phyloP scores from a whole-genome alignment of 2,113 vertebrate genomes.

The Emberiza fucata region DNA sequence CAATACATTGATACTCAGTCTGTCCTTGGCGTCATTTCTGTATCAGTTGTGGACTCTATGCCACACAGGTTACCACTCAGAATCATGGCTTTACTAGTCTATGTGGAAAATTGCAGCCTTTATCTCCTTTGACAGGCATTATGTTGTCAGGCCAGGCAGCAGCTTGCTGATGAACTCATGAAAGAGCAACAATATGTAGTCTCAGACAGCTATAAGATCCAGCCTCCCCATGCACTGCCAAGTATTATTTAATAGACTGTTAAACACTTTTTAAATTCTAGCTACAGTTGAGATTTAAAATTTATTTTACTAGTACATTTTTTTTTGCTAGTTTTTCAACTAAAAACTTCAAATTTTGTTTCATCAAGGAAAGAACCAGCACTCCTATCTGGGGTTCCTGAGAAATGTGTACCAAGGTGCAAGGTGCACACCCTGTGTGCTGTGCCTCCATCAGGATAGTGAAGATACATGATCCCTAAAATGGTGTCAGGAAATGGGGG shows the following conservation, averaged over 20 bases:
- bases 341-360: neutral
- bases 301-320: neutral
- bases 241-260: neutral
- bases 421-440: neutral
- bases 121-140: neutral
- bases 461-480: neutral
- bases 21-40: neutral
- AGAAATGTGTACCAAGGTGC: neutral
- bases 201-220: neutral
- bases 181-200: neutral
- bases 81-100: neutral
- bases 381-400: neutral
- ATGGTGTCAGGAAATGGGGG: neutral
- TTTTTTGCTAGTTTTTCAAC: neutral
- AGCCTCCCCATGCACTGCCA: neutral
- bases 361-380: neutral
- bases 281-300: neutral
- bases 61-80: neutral
- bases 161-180: neutral
- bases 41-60: neutral
- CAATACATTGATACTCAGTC: neutral
- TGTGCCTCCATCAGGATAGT: neutral
- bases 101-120: neutral
- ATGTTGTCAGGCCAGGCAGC: neutral
- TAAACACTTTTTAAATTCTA: neutral